Conservation (phyloP, 2,888 invertebrate genomes). For the Hyles lineata region DNA sequence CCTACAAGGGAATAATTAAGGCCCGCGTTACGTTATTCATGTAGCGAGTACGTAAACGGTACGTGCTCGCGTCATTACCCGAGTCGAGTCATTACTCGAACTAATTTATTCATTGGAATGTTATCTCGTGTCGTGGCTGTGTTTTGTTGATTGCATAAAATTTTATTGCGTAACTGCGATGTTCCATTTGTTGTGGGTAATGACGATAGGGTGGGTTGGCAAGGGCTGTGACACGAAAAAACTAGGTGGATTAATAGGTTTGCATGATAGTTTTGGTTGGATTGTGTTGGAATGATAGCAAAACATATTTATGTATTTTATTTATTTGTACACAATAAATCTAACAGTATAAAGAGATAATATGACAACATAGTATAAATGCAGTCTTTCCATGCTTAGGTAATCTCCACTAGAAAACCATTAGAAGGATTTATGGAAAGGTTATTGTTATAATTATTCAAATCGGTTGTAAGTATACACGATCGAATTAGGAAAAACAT, state of each 20-base stretch:
- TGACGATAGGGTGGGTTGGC: background rate
- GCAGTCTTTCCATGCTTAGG: too few species aligned
- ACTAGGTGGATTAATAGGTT: background rate
- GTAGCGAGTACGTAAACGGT: constrained; percentile 44
- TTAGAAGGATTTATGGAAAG: too few species aligned
- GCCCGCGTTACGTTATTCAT: constrained; percentile 41
- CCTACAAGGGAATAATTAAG: constrained; percentile 47
- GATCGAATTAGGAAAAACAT: too few species aligned
- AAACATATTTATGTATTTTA: too few species aligned
- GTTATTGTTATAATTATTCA: too few species aligned
- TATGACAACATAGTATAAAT: too few species aligned
- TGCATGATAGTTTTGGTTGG: background rate
- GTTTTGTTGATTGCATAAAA: constrained; percentile 24
- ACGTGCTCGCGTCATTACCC: constrained; percentile 56
- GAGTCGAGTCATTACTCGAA: constrained; percentile 56
- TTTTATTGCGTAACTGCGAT: constrained; percentile 15
- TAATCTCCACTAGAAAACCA: too few species aligned
- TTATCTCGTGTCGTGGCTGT: constrained; percentile 47
- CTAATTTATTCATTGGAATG: constrained; percentile 71
- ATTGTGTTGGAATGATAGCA: too few species aligned
- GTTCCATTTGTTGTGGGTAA: constrained; percentile 8
- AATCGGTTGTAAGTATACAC: too few species aligned
- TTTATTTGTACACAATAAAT: too few species aligned
- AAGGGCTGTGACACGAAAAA: background rate
- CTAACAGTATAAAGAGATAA: too few species aligned